These are phyloP conservation scores for Baryphthengus martii DNA, from an alignment of 2,113 vertebrate genomes.

Conservation along the genomic window DNA sequence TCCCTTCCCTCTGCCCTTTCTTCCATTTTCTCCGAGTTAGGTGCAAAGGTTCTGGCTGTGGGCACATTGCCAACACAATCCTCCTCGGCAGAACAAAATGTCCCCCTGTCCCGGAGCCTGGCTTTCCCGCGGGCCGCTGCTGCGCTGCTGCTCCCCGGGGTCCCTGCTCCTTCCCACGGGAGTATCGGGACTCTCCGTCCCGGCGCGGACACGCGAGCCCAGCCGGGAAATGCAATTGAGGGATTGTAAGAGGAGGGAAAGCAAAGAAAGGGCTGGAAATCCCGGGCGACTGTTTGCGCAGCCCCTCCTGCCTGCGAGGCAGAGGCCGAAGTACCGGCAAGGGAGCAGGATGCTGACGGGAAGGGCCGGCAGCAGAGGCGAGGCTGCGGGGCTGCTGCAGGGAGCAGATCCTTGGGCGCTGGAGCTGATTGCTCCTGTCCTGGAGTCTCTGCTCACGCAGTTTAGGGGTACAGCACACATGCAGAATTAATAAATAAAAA, in stretches of 20 bases:
- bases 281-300: background rate
- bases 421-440: background rate
- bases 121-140: background rate
- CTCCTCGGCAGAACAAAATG: slow-evolving; percentile 24
- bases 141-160: background rate
- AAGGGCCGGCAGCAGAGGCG: background rate
- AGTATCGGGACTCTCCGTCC: background rate
- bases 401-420: background rate
- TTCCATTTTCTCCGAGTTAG: slow-evolving; percentile 31
- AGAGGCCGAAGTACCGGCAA: background rate
- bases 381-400: background rate
- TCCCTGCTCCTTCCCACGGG: background rate
- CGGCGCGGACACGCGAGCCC: background rate
- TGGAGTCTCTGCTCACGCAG: rapidly evolving
- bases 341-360: background rate
- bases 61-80: background rate
- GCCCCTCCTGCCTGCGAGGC: background rate
- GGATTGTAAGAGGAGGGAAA: background rate
- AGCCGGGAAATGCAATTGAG: background rate
- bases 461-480: background rate
- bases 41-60: background rate
- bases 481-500: background rate
- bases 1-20: background rate
- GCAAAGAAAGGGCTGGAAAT: background rate
- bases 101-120: background rate